Evolutionary conservation across 2,888 invertebrate species (phyloP), one percentile per base, ranked within the genome.

Genomic region (Pollenia angustigena): DNA sequence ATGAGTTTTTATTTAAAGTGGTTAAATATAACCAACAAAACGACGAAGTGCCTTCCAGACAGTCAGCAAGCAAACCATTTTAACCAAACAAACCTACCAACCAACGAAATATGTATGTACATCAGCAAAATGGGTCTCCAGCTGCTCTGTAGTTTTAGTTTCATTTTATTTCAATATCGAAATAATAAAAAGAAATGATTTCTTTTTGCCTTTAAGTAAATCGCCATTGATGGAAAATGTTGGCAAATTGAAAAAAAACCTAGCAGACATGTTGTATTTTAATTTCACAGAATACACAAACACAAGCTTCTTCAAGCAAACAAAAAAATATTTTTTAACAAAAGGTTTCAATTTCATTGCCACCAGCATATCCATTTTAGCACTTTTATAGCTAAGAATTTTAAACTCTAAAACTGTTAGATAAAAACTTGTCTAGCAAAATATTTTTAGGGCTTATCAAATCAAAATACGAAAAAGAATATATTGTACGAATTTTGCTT

Each of bases 201-300:
- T 8, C 7, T 18, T 9, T 11, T 18, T 18, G 12, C 23, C 18
- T 23, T 10, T 23, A 16, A 52, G 52, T 23, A 64, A 64, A 16
- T 44, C 16, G 18, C 2, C 18, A 44, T 9, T 64, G 23, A 46
- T 46, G 4, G 14, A n/a, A 23, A 46, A 7, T 44, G 9, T 23
- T 23, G 18, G 7, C 18, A 64, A 46, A 12, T 46, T 64, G 2
- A 44, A 12, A 64, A 64, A 32, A 32, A 32, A 32, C 0, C 4
- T n/a, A 32, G 14, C 16, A 58, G 58, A 32, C 46, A 64, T 64
- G 64, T 46, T 64, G 12, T 44, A 46, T 64, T 64, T 64, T 18
- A 32, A 64, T 64, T 44, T 46, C 8, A 60, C 9, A 60, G 12
- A n/a, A 60, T 32, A 32, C 6, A 32, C 32, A 32, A 32, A 32